Evolutionary conservation across 2,113 vertebrate species (phyloP), one percentile per base, ranked within the genome.

Genomic region (Pipa parva): DNA sequence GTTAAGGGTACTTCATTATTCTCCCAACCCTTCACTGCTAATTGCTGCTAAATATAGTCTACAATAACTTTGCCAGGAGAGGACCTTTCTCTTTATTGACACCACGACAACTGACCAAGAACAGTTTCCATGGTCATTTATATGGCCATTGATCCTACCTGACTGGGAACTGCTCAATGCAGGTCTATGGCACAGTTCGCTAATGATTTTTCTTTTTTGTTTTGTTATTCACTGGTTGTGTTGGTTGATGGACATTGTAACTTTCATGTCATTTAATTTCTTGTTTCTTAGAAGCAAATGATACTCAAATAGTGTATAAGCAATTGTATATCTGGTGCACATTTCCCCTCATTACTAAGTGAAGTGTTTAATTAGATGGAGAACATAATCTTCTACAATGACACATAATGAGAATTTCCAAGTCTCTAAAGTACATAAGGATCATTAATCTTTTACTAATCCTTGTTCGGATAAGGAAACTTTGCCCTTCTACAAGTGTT

Each of bases 341-440:
- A n/a, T 52, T 39, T 63, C 31, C 49, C 13, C 49, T 63, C 46
- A 51, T 63, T 63, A 63, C 46, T 15, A 36, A 63, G 25, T 49
- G 20, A 51, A 63, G 28, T 63, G 39, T 63, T 37, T 27, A 49
- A 33, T 62, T 62, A 29, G 48, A 33, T 36, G 12, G 42, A 7
- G 60, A 63, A 31, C 59, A 15, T 20, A 22, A 31, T 63, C 46
- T 51, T 28, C 37, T 62, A 26, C 28, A 56, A 31, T 7, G 5
- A 8, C 20, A 3, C 52, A 31, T 49, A 62, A 62, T 45, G 59
- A 46, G 37, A 21, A 31, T 33, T 49, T 22, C 10, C 27, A 33
- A 7, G 26, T 9, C 27, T n/a, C 22, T 11, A 39, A 37, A 52
- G 62, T 26, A 63, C n/a, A 63, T 52, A 15, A 12, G 12, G 21